Conservation (phyloP, 2,888 invertebrate genomes). For the Spilosoma lubricipeda region DNA sequence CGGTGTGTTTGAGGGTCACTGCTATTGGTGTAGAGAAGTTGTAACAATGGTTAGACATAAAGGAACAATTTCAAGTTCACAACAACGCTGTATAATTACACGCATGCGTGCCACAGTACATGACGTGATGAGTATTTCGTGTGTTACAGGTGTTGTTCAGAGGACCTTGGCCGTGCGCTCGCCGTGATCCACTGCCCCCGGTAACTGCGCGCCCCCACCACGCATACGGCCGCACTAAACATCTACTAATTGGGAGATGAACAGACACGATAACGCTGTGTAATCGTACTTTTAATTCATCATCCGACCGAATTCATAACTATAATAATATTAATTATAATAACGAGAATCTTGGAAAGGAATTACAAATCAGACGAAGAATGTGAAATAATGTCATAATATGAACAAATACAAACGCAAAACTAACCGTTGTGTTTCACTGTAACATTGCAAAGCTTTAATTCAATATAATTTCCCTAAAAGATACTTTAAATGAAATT, state of each 20-base stretch:
- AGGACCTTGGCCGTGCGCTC: slow-evolving; percentile 59
- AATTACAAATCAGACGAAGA: no score
- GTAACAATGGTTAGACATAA: slow-evolving; percentile 17
- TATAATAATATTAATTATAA: no score
- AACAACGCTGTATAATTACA: slow-evolving; percentile 8
- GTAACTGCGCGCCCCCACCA: slow-evolving; percentile 26
- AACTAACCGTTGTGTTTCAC: not conserved
- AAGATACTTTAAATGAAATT: not conserved
- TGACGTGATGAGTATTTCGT: not conserved
- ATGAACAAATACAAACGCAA: not conserved
- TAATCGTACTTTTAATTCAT: not conserved
- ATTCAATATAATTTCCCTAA: not conserved
- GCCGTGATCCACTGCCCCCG: slow-evolving; percentile 52
- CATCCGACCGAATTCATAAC: not conserved
- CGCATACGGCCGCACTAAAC: slow-evolving; percentile 18
- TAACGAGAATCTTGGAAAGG: no score
- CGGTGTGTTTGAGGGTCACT: no score
- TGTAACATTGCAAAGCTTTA: not conserved
- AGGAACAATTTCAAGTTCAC: slow-evolving; percentile 19
- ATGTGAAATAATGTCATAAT: not conserved
- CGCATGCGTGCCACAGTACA: slow-evolving; percentile 13
- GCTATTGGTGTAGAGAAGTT: no score
- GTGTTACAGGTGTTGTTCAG: slow-evolving; percentile 2
- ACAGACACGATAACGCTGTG: slow-evolving; percentile 10
- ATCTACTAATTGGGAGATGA: slow-evolving; percentile 23